Evolutionary conservation across 2,888 invertebrate genomes (phyloP).

Genomic region (Amiota communis): DNA sequence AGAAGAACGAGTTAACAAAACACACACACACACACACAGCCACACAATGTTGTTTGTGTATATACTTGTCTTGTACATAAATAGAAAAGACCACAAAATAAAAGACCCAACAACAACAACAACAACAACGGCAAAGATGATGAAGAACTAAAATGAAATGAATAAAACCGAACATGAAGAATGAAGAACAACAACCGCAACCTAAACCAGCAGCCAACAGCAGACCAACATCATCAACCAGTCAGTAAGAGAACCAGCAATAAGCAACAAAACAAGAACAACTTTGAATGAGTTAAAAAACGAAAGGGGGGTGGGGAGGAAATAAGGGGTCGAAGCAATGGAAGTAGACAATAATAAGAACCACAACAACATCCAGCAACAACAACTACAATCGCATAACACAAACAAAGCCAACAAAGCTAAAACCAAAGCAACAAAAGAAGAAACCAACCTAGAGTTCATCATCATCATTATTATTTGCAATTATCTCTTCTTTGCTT

Average conservation of each 20-base stretch:
- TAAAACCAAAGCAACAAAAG: constrained; percentile 21
- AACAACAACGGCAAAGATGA: not conserved
- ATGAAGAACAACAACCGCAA: too few species aligned
- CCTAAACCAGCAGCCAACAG: too few species aligned
- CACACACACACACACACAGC: too few species aligned
- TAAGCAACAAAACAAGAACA: constrained; percentile 36
- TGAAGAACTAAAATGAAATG: constrained; percentile 5
- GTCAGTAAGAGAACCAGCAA: constrained; percentile 22
- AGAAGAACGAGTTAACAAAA: constrained; percentile 26
- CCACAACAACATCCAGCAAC: constrained; percentile 5
- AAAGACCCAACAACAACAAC: not conserved
- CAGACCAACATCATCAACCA: constrained; percentile 18
- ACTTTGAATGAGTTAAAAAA: not conserved
- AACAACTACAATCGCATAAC: constrained; percentile 26
- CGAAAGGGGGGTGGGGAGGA: too few species aligned
- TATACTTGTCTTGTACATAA: constrained; percentile 6
- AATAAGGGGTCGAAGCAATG: too few species aligned
- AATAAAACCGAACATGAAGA: constrained; percentile 7
- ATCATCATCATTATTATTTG: constrained; percentile 59
- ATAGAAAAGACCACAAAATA: constrained; percentile 6
- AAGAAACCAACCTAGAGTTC: constrained; percentile 37
- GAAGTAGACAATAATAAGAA: too few species aligned
- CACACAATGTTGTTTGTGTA: not conserved
- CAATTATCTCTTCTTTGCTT: constrained; percentile 59
- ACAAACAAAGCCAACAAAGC: constrained; percentile 22